Conservation (phyloP, 2,797 vertebrate species). For the Muscicapa comitata region DNA sequence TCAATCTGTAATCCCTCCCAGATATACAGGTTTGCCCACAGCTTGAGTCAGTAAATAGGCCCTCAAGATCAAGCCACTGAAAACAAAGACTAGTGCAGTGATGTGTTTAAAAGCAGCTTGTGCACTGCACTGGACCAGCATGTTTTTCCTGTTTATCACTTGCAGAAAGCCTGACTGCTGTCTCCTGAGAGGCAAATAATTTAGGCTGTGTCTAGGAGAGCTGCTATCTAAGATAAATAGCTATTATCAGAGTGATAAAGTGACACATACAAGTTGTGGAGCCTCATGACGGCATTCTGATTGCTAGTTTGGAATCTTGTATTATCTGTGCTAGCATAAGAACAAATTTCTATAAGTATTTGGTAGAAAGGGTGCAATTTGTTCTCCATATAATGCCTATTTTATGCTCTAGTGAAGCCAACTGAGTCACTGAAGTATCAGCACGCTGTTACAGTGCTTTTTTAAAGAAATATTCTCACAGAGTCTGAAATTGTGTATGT, state of each 20-base stretch:
- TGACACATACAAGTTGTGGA: background rate
- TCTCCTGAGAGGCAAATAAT: constrained; percentile 11
- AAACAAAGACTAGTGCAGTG: background rate
- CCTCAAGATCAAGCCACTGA: background rate
- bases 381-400: background rate
- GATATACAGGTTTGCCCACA: background rate
- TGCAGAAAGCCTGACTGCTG: background rate
- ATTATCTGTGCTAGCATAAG: background rate
- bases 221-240: background rate
- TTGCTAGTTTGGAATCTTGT: background rate
- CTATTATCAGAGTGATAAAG: background rate
- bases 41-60: background rate
- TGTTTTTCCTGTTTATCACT: constrained; percentile 5
- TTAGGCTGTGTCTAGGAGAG: background rate
- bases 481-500: background rate
- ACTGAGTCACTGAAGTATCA: background rate
- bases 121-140: background rate
- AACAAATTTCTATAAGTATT: background rate
- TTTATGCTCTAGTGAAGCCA: background rate
- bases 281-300: background rate
- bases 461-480: background rate
- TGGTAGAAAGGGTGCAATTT: background rate
- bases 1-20: background rate
- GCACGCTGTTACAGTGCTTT: background rate
- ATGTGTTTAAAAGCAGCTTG: background rate